Base-by-base conservation (phyloP, 2,888 invertebrate genomes). In the Chrysodeixis includens region DNA sequence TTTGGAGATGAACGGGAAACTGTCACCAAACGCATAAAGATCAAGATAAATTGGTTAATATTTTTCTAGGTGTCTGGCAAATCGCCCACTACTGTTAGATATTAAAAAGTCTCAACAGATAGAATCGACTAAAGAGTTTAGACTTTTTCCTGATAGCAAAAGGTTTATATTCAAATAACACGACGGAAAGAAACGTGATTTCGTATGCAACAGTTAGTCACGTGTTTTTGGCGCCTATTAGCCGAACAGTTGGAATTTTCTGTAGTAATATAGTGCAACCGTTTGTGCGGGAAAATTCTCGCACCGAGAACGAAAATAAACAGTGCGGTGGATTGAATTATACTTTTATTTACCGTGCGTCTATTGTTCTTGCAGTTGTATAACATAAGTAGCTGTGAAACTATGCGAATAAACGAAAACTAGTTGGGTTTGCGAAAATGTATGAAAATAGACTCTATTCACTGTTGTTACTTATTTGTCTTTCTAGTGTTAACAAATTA, bases 1-100 rank as follows among this genome's bases (percentile, higher is more conserved):
- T 53, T 57, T 9, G 12, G 26, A 9, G 0, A 14, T 8, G 10
- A 46, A 2, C 7, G 55, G 18, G 49, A 35, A 46, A 65, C 30
- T 35, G n/a, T 54, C 16, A 59, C 16, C 18, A 35, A 71, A 52
- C 16, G 20, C 40, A 44, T 61, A 62, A 53, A 81, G 75, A 58
- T 7, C 66, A 54, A 65, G 5, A 30, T 60, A 63, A 44, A 69
- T 63, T 69, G 63, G 72, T 46, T 20, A 1, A 32, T 14, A 12
- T 18, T 66, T 72, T 60, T 62, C 62, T 66, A 61, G 52, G 49
- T 69, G 60, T 56, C 66, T 79, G 79, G 79, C 81, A 70, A 18
- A n/a, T 1, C 35, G 76, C 81, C 79, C 55, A 46, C 22, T 56
- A 1, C 20, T 22, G 55, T 59, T 58, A 57, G 4, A 59, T 66